phyloP scores from a whole-genome alignment of 1,140 invertebrate species.

The Cydia pomonella region DNA sequence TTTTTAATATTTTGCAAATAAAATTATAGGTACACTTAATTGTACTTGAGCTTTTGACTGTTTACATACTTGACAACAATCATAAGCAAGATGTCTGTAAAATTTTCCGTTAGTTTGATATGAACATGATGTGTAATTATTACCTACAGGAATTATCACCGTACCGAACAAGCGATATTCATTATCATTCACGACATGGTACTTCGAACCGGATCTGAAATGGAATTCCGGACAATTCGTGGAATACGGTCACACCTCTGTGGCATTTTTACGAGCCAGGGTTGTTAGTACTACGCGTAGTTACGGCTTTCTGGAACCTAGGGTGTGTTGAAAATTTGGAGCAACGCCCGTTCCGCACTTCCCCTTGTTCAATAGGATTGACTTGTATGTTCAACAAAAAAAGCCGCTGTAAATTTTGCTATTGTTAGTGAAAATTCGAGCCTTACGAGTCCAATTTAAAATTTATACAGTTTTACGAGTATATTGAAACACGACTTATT shows the following conservation, averaged over 20 bases:
- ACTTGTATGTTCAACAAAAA: background rate
- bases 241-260: background rate
- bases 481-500: no score
- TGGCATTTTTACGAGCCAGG: background rate
- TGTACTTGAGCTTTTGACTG: no score
- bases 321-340: background rate
- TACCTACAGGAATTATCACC: background rate
- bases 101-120: no score
- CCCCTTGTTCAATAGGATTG: background rate
- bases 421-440: no score
- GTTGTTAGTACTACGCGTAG: background rate
- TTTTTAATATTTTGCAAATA: no score
- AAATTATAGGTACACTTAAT: no score
- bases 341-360: background rate
- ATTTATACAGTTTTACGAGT: no score
- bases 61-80: no score
- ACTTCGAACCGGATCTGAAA: constrained; percentile 1
- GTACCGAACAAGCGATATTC: background rate
- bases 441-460: no score
- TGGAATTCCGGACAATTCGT: background rate
- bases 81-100: no score
- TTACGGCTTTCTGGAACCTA: background rate
- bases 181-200: background rate
- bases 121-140: no score
- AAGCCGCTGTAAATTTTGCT: background rate